A percentile compares a stretch with the other conserved stretches of the same genome.
Evolutionary conservation across 1,140 invertebrate species (phyloP).

Genomic region (Euglossa dilemma): DNA sequence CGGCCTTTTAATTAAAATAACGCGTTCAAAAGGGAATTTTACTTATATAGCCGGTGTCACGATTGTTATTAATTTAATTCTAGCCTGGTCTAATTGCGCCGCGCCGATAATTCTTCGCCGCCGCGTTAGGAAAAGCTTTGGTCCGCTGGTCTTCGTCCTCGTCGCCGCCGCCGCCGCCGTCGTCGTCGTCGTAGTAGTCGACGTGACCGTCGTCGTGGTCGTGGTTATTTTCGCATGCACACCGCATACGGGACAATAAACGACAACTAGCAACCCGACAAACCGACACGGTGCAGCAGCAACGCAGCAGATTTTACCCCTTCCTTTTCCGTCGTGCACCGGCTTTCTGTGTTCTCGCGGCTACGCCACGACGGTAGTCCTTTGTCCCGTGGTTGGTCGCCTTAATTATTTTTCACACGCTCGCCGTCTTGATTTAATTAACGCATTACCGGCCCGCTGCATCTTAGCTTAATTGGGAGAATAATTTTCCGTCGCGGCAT

Average conservation of each 20-base stretch:
- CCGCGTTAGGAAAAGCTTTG: constrained; percentile 20
- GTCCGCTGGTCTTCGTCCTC: not conserved
- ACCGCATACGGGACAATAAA: constrained; percentile 30
- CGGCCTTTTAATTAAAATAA: constrained; percentile 55
- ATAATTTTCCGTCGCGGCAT: constrained; percentile 26
- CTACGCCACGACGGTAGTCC: constrained; percentile 18
- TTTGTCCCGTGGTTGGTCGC: constrained; percentile 45
- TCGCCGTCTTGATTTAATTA: constrained; percentile 56
- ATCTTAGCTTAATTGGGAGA: constrained; percentile 53
- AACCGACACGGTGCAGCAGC: constrained; percentile 15
- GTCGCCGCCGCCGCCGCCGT: too few relatives aligned
- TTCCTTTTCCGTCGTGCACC: not conserved
- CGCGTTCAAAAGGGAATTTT: constrained; percentile 46
- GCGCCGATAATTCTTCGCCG: constrained; percentile 35
- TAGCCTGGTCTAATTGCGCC: constrained; percentile 51
- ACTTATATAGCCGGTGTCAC: constrained; percentile 39
- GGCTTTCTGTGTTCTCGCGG: constrained; percentile 24
- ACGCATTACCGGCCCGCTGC: constrained; percentile 39
- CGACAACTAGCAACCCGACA: constrained; percentile 8
- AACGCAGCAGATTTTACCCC: constrained; percentile 15
- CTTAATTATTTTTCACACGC: constrained; percentile 60
- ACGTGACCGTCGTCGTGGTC: not conserved
- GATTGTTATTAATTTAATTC: constrained; percentile 54
- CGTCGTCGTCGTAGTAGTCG: too few relatives aligned
- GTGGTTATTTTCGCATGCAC: constrained; percentile 31